A percentile compares a stretch with the other conserved stretches of the same genome.
These are phyloP conservation scores for Lophochroa leadbeateri DNA, from an alignment of 2,113 vertebrate genomes.

Conservation along the genomic window DNA sequence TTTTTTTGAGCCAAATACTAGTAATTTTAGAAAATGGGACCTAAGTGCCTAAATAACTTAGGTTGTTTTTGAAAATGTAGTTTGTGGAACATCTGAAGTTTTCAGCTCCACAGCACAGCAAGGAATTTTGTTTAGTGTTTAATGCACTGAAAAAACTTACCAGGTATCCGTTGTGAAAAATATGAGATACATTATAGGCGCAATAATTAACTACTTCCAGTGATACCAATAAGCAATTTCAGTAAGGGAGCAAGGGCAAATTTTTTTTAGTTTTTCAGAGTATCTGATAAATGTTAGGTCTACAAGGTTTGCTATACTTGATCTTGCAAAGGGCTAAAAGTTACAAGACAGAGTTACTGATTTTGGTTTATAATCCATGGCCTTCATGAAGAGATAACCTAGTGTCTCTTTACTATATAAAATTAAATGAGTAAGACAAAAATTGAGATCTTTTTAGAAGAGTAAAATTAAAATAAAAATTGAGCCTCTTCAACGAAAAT, in stretches of 20 bases:
- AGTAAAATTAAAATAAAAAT: neutral
- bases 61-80: neutral
- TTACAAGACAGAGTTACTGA: neutral
- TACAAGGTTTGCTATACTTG: neutral
- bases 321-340: neutral
- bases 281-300: neutral
- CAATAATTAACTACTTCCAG: neutral
- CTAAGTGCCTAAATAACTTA: neutral
- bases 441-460: neutral
- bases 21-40: neutral
- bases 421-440: neutral
- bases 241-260: neutral
- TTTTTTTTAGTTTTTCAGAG: neutral
- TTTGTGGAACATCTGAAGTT: neutral
- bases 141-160: neutral
- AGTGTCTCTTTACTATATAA: neutral
- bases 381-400: neutral
- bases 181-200: neutral
- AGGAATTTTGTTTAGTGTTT: neutral
- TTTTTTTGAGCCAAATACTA: neutral
- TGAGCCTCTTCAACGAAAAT: neutral
- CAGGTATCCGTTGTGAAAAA: neutral
- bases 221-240: neutral
- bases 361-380: neutral
- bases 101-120: neutral